Evolutionary conservation across 37 sponge, comb jelly and placozoan genomes (phyloP).

Genomic region (Mnemiopsis leidyi): DNA sequence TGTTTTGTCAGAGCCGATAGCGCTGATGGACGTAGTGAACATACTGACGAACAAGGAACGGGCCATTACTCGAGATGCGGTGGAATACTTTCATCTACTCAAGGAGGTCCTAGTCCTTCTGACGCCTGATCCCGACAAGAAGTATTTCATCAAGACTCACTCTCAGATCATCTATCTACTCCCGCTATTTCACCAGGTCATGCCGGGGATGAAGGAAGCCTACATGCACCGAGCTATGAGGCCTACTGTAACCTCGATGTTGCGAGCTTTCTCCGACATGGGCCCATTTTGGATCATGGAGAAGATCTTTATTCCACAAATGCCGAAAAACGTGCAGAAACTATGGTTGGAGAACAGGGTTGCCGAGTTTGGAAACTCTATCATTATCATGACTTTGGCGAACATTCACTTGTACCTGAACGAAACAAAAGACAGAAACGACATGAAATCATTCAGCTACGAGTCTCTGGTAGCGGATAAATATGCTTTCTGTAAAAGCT

Average conservation of each 20-base stretch:
- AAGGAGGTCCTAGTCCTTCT: not conserved
- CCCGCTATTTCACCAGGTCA: not conserved
- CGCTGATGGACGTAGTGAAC: slow-evolving; percentile 1
- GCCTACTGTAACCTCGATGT: not conserved
- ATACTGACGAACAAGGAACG: not conserved
- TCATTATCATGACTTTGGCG: not conserved
- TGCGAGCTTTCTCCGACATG: slow-evolving; percentile 1
- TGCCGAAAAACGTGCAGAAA: not conserved
- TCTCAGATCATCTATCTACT: slow-evolving; percentile 23
- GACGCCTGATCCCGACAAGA: not conserved
- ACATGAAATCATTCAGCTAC: slow-evolving; percentile 16
- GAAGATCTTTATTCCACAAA: not conserved
- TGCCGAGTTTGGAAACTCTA: not conserved
- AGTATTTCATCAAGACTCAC: slow-evolving; percentile 53
- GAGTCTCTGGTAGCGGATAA: slow-evolving; percentile 27
- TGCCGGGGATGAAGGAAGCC: slow-evolving; percentile 36
- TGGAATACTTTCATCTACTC: not conserved
- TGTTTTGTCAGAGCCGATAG: slow-evolving; percentile 26
- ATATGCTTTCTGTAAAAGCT: not conserved
- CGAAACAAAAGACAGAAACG: not conserved
- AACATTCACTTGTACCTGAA: slow-evolving; percentile 3
- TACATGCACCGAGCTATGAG: slow-evolving; percentile 43
- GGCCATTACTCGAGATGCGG: not conserved
- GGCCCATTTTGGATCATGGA: not conserved
- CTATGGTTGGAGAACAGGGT: not conserved